Evolutionary conservation across 2,797 vertebrate species (phyloP).

Genomic region (Pogonophryne albipinna): DNA sequence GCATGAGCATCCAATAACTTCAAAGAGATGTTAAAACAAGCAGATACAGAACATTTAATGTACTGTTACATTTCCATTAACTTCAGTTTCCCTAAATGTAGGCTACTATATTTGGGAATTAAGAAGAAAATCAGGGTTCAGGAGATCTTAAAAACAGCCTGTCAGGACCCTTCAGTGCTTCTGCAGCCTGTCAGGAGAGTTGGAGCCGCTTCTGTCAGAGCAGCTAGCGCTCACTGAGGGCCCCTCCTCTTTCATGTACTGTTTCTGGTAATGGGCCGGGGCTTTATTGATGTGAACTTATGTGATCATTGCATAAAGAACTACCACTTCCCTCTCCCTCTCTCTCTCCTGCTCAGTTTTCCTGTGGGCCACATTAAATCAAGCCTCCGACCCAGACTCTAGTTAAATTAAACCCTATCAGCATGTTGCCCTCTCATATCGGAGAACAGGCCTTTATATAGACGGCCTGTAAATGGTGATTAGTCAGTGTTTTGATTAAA

Average conservation of each 20-base stretch:
- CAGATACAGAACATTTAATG: background rate
- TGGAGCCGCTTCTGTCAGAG: slow-evolving; percentile 41
- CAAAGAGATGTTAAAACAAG: slow-evolving; percentile 27
- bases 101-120: slow-evolving; percentile 33
- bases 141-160: slow-evolving; percentile 49
- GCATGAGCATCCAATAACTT: slow-evolving; percentile 22
- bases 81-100: slow-evolving; percentile 4
- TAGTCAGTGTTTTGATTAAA: slow-evolving; percentile 80
- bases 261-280: slow-evolving; percentile 71
- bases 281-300: slow-evolving; percentile 76
- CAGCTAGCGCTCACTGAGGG: slow-evolving; percentile 37
- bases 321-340: slow-evolving; percentile 42
- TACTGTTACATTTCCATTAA: background rate
- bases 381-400: slow-evolving; percentile 72
- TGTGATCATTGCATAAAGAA: slow-evolving; percentile 76
- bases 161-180: slow-evolving; percentile 44
- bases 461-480: slow-evolving; percentile 78
- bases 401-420: slow-evolving; percentile 80
- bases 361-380: slow-evolving; percentile 79
- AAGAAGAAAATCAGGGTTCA: slow-evolving; percentile 44
- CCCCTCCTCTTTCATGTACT: slow-evolving; percentile 72
- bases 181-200: slow-evolving; percentile 55
- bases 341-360: slow-evolving; percentile 63
- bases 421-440: slow-evolving; percentile 78
- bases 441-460: slow-evolving; percentile 72